Evolutionary conservation across 1,140 invertebrate species (phyloP).

Genomic region (Drosophila nigromelanica): DNA sequence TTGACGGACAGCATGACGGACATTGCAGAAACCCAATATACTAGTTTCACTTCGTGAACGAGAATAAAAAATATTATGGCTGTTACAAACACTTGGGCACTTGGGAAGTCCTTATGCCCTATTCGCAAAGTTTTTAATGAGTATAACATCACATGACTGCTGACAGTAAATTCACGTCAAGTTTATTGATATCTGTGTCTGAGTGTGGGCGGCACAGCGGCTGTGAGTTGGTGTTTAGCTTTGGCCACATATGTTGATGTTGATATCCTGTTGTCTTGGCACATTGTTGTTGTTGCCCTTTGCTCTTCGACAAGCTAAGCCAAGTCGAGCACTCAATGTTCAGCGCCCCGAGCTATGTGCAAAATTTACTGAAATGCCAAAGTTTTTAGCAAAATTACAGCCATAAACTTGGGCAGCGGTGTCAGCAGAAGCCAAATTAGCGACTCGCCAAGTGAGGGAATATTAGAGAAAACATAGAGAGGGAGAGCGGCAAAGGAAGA

Average conservation of each 20-base stretch:
- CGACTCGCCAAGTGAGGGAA: slow-evolving; percentile 3
- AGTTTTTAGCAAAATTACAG: slow-evolving; percentile 61
- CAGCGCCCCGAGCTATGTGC: slow-evolving; percentile 22
- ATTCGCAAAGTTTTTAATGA: too few relatives aligned
- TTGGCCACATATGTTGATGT: slow-evolving; percentile 43
- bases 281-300: slow-evolving; percentile 18
- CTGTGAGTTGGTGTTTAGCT: slow-evolving; percentile 27
- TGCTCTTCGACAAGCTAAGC: slow-evolving; percentile 14
- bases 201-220: slow-evolving; percentile 33
- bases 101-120: not conserved
- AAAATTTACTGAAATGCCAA: slow-evolving; percentile 70
- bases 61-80: too few relatives aligned
- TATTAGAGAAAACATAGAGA: not conserved
- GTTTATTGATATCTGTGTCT: slow-evolving; percentile 8
- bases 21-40: too few relatives aligned
- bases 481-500: not conserved
- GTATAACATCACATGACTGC: slow-evolving; percentile 40
- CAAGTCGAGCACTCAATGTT: slow-evolving; percentile 26
- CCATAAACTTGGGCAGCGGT: slow-evolving; percentile 46
- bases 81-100: too few relatives aligned
- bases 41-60: too few relatives aligned
- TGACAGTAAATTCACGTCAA: slow-evolving; percentile 48
- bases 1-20: too few relatives aligned
- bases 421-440: slow-evolving; percentile 56
- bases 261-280: slow-evolving; percentile 8